phyloP scores from a whole-genome alignment of 1,140 invertebrate species.

The Homarus americanus region DNA sequence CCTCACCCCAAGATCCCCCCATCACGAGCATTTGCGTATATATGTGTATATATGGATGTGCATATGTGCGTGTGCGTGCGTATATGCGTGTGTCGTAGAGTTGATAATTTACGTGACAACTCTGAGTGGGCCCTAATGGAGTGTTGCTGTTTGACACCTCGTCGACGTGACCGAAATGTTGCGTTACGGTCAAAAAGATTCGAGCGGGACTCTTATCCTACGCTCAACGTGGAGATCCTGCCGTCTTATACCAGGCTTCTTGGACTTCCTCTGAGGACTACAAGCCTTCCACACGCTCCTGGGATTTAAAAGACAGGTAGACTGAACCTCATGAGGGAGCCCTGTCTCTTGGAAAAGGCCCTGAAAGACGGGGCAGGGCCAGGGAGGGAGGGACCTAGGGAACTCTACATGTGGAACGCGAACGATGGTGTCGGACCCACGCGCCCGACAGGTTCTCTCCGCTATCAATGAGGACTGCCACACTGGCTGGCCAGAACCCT shows the following conservation, averaged over 20 bases:
- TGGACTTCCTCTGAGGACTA: not conserved
- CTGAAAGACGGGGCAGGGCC: too few species aligned
- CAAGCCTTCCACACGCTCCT: not conserved
- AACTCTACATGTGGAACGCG: conserved; percentile 31
- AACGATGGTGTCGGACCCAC: conserved; percentile 29
- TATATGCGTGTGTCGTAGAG: conserved; percentile 60
- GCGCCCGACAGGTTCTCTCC: conserved; percentile 43
- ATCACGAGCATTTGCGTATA: not conserved
- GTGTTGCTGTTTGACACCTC: conserved; percentile 71
- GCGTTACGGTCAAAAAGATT: conserved; percentile 35
- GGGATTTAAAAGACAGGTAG: not conserved
- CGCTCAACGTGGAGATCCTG: not conserved
- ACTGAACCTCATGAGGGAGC: not conserved
- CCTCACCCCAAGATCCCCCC: not conserved
- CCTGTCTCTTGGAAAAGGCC: not conserved
- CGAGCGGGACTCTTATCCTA: not conserved
- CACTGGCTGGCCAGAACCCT: conserved; percentile 22
- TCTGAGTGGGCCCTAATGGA: conserved; percentile 69
- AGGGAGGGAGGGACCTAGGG: conserved; percentile 8
- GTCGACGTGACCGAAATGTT: conserved; percentile 59
- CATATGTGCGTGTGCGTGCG: conserved; percentile 41
- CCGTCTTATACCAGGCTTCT: not conserved
- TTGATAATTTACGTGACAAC: conserved; percentile 72
- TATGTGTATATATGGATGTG: conserved; percentile 37
- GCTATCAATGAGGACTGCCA: conserved; percentile 60